Evolutionary conservation across 2,888 invertebrate species (phyloP), one percentile per base, ranked within the genome.

Genomic region (Ischnus inquisitorius): DNA sequence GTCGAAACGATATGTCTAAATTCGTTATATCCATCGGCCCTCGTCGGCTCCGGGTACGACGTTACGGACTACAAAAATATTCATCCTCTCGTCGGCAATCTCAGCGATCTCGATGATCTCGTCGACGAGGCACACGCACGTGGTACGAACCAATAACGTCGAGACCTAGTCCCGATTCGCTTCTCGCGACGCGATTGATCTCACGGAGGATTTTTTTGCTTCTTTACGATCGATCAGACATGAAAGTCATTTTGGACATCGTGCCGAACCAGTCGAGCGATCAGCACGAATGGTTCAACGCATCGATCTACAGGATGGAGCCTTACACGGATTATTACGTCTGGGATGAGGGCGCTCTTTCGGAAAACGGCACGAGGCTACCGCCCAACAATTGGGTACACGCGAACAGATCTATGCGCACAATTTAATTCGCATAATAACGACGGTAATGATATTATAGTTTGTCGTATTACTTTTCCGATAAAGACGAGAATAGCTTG

Each of bases 311-410:
- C 14, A 82, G 83, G 8, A 16, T 80, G 3, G 69, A 86, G 0
- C 85, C 87, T 1, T 92, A 90, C 28, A 85, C 74, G 3, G 80
- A 91, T 75, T 92, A 90, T 78, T 92, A 92, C 6, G 75, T 92
- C 25, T 92, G 92, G 92, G 82, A 88, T 10, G 83, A 91, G 41
- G 90, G 91, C 14, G 86, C 77, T 6, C 25, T 85, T 0, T 83
- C 88, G 64, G 41, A 79, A 3, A 48, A 88, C 89, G 95, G 91
- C 34, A 92, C 87, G 85, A 94, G 89, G 80, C 90, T 93, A 51
- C 96, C 96, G 0, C 97, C 97, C 0, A 97, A 97, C 92, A 97
- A 97, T 91, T 97, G 97, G 97, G 96, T 96, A 94, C 93, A 92
- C 88, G 79, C 5, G 6, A 60, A 28, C 12, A 60, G 14, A 28